A percentile compares a stretch with the other conserved stretches of the same genome.
Conservation (phyloP, 2,797 vertebrate species). For the Hylomyscus alleni region DNA sequence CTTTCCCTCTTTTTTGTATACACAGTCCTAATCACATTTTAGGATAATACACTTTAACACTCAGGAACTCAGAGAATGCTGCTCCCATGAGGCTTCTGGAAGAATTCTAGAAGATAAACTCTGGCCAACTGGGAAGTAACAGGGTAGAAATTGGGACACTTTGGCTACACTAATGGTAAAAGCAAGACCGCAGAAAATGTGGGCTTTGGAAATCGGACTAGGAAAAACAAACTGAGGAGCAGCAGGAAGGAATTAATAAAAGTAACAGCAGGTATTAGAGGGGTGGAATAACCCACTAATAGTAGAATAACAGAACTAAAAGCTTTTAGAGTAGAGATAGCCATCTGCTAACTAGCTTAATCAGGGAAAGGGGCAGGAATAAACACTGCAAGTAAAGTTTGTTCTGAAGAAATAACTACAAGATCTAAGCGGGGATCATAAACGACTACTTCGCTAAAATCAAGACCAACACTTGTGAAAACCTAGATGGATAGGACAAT, state of each 20-base stretch:
- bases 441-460: slow-evolving; percentile 57
- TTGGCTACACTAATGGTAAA: background rate
- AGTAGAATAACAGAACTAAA: slow-evolving; percentile 66
- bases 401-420: slow-evolving; percentile 40
- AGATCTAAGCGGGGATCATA: slow-evolving; percentile 61
- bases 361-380: slow-evolving; percentile 9
- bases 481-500: background rate
- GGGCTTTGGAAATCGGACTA: slow-evolving; percentile 25
- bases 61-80: slow-evolving; percentile 19
- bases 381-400: slow-evolving; percentile 20
- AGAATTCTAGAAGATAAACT: slow-evolving; percentile 40
- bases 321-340: background rate
- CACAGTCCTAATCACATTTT: background rate
- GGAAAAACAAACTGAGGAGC: slow-evolving; percentile 46
- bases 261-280: slow-evolving; percentile 44
- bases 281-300: background rate
- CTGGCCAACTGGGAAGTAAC: background rate
- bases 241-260: slow-evolving; percentile 51
- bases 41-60: slow-evolving; percentile 15
- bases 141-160: background rate
- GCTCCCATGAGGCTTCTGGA: background rate
- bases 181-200: background rate
- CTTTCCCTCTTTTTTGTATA: background rate
- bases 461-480: slow-evolving; percentile 65
- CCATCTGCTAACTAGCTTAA: slow-evolving; percentile 42